Evolutionary conservation across 2,888 invertebrate genomes (phyloP).

Genomic region (Callinectes sapidus): DNA sequence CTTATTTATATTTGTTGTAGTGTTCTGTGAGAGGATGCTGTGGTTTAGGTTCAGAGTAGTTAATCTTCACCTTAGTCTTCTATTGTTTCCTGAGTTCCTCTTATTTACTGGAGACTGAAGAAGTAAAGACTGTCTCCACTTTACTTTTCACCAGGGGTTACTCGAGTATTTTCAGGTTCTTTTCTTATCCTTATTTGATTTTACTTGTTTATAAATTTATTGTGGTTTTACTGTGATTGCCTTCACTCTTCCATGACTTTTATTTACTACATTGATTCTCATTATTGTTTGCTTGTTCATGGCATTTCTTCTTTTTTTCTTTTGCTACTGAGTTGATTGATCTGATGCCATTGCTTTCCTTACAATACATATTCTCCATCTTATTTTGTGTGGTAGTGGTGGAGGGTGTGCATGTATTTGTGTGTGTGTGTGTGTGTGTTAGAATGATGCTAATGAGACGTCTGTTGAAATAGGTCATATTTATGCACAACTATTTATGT

Average conservation of each 20-base stretch:
- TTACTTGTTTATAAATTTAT: background rate
- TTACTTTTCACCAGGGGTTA: background rate
- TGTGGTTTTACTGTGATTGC: background rate
- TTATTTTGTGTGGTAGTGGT: background rate
- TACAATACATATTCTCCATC: background rate
- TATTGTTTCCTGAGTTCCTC: background rate
- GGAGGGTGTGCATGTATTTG: background rate
- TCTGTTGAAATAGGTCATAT: background rate
- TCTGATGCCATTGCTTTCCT: background rate
- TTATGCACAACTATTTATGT: constrained; percentile 31
- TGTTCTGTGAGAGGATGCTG: background rate
- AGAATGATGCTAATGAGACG: background rate
- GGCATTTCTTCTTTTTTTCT: background rate
- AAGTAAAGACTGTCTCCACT: background rate
- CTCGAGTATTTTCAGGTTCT: background rate
- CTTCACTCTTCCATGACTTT: background rate
- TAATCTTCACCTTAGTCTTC: background rate
- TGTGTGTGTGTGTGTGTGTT: constrained; percentile 5
- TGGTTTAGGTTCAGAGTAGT: background rate
- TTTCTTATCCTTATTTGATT: background rate
- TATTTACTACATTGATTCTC: background rate
- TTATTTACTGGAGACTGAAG: background rate
- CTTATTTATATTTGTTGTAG: constrained; percentile 23
- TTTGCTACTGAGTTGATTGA: background rate
- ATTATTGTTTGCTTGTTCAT: background rate